Conservation (phyloP, 2,113 vertebrate species). For the Zosterops borbonicus region DNA sequence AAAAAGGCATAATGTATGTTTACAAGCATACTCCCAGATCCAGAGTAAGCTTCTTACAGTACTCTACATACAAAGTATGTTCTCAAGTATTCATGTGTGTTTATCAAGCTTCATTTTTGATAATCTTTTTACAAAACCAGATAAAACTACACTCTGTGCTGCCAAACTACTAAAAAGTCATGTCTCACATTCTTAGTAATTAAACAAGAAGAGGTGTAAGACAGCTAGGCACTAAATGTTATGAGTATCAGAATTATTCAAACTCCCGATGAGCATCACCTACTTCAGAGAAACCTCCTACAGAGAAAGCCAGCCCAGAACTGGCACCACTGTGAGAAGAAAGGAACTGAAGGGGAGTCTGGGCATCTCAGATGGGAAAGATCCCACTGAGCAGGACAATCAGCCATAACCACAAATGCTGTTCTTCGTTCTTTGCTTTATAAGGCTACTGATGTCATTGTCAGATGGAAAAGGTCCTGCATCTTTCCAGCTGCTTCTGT, state of each 20-base stretch:
- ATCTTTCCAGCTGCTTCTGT: not conserved
- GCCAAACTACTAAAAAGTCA: not conserved
- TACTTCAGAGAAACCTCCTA: not conserved
- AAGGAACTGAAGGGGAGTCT: not conserved
- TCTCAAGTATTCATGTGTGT: not conserved
- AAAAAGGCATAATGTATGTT: not conserved
- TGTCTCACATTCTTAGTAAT: not conserved
- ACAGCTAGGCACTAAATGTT: not conserved
- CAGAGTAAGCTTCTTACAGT: not conserved
- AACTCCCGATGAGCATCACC: not conserved
- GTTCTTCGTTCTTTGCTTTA: not conserved
- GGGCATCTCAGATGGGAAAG: rapidly evolving
- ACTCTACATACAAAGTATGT: not conserved
- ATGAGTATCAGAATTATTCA: not conserved
- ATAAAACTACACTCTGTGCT: not conserved
- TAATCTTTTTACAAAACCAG: not conserved
- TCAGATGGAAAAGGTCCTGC: not conserved
- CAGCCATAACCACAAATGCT: not conserved
- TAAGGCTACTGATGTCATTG: not conserved
- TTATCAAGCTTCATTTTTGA: not conserved
- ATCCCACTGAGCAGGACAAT: not conserved
- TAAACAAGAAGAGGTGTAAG: not conserved
- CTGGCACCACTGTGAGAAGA: not conserved
- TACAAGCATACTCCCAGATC: not conserved
- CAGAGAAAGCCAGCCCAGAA: not conserved